Conservation (phyloP, 2,113 vertebrate species). For the Ciconia stormi region DNA sequence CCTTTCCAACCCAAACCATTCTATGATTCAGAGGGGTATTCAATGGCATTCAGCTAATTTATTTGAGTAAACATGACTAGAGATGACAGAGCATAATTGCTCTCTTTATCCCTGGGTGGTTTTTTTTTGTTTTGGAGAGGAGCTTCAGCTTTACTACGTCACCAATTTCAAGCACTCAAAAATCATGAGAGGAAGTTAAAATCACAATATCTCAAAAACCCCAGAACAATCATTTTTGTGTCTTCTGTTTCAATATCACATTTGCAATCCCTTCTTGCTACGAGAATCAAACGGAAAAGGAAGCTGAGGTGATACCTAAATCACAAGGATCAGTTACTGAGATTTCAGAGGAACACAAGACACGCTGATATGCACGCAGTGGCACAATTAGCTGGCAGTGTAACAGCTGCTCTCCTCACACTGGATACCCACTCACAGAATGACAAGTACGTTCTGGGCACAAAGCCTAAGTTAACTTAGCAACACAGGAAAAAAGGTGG, state of each 20-base stretch:
- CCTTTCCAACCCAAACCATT: too few relatives aligned
- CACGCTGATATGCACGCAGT: rapidly evolving
- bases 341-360: neutral
- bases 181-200: neutral
- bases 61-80: neutral
- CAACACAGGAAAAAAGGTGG: neutral
- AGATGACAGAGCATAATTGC: neutral
- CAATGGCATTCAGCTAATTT: neutral
- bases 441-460: neutral
- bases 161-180: neutral
- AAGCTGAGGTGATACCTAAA: neutral
- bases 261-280: neutral
- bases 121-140: neutral
- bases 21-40: neutral
- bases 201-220: neutral
- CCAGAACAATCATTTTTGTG: neutral
- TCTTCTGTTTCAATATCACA: neutral
- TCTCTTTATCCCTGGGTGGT: neutral
- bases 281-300: neutral
- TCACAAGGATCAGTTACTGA: neutral
- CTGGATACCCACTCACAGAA: neutral
- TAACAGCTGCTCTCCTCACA: neutral
- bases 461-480: neutral
- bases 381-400: neutral
- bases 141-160: neutral